These are phyloP conservation scores for Torymus aiolomorphi DNA, from an alignment of 2,888 invertebrate genomes.

Conservation along the genomic window DNA sequence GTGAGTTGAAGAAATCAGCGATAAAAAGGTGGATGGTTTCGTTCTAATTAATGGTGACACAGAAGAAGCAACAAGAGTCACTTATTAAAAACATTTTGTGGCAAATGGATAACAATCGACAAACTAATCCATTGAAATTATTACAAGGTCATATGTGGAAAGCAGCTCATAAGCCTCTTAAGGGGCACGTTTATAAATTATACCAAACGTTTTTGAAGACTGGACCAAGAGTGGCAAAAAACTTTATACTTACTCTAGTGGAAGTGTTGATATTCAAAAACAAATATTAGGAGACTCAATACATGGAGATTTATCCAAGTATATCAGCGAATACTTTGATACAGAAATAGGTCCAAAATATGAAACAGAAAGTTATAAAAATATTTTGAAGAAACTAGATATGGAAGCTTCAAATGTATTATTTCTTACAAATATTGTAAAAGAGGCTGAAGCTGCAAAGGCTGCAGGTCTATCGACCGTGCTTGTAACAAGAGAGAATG, in stretches of 20 bases:
- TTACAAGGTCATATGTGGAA: constrained; percentile 95
- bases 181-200: no score
- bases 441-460: constrained; percentile 90
- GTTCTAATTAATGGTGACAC: no score
- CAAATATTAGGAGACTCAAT: constrained; percentile 87
- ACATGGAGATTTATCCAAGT: constrained; percentile 85
- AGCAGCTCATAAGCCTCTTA: constrained; percentile 87
- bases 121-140: constrained; percentile 87
- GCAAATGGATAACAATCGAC: constrained; percentile 89
- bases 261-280: constrained; percentile 93
- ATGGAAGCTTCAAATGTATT: constrained; percentile 79
- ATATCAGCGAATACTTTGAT: constrained; percentile 89
- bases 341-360: constrained; percentile 90
- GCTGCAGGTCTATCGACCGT: constrained; percentile 83
- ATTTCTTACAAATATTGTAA: constrained; percentile 88
- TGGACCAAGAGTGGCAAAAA: constrained; percentile 84
- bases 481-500: constrained; percentile 87
- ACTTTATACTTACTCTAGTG: constrained; percentile 93
- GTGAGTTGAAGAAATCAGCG: no score
- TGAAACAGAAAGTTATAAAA: constrained; percentile 85
- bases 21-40: constrained; percentile 79
- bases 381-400: constrained; percentile 84
- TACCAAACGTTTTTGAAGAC: constrained; percentile 83
- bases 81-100: constrained; percentile 85
- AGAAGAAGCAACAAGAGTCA: constrained; percentile 79